A percentile compares a stretch with the other conserved stretches of the same genome.
Conservation (phyloP, 2,888 invertebrate genomes). For the Pseudeuparius sepicola region DNA sequence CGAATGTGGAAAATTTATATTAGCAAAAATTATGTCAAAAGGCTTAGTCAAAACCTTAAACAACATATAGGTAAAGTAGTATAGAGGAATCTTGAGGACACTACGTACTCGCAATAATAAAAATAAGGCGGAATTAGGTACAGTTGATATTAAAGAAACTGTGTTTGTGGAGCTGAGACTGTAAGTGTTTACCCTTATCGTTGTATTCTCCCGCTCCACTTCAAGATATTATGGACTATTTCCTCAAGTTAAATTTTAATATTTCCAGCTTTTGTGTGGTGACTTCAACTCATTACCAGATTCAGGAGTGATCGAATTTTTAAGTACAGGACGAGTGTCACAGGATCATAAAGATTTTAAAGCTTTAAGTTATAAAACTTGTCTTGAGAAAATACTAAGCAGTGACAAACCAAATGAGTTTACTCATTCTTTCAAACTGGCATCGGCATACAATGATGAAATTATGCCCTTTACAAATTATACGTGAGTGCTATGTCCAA, state of each 20-base stretch:
- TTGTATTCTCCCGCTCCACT: too few species aligned
- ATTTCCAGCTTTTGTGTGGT: constrained; percentile 63
- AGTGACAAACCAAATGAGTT: constrained; percentile 81
- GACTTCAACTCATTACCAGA: constrained; percentile 98
- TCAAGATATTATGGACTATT: too few species aligned
- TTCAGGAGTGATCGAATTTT: constrained; percentile 94
- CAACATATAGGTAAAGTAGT: too few species aligned
- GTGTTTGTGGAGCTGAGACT: too few species aligned
- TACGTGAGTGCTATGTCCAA: constrained; percentile 57
- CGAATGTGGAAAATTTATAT: too few species aligned
- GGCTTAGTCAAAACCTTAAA: too few species aligned
- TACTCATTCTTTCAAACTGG: constrained; percentile 92
- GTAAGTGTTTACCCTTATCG: too few species aligned
- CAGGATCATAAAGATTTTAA: constrained; percentile 95
- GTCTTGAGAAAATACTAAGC: constrained; percentile 80
- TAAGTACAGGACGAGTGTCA: constrained; percentile 81
- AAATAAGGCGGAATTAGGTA: too few species aligned
- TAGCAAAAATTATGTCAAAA: too few species aligned
- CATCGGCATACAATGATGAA: constrained; percentile 89
- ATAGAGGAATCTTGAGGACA: too few species aligned
- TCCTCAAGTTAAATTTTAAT: not conserved
- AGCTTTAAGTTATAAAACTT: constrained; percentile 84
- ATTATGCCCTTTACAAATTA: constrained; percentile 98
- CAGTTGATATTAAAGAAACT: too few species aligned
- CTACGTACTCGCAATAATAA: too few species aligned